Evolutionary conservation across 2,888 invertebrate genomes (phyloP).

Genomic region (Leptinotarsa tumamoca): DNA sequence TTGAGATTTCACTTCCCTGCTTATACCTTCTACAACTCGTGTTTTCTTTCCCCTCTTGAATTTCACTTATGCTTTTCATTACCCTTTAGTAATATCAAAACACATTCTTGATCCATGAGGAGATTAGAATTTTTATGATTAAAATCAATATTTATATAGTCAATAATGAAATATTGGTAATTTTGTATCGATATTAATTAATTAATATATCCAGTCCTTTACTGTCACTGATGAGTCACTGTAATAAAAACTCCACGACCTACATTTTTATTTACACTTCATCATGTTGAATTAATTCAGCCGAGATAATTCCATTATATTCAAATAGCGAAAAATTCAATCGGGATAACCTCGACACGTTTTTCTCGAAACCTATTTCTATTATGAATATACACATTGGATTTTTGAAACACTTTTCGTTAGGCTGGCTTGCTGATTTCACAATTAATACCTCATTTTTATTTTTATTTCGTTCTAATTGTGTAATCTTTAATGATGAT

Average conservation of each 20-base stretch:
- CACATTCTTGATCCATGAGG: too few species aligned
- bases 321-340: conserved; percentile 37
- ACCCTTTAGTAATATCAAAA: too few species aligned
- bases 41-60: too few species aligned
- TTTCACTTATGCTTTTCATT: too few species aligned
- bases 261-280: conserved; percentile 41
- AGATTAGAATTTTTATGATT: not conserved
- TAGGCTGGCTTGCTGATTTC: not conserved
- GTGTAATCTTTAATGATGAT: too few species aligned
- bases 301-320: conserved; percentile 44
- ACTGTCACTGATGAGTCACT: not conserved
- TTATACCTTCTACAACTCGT: too few species aligned
- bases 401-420: conserved; percentile 2
- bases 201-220: not conserved
- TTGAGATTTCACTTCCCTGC: too few species aligned
- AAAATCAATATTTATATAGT: not conserved
- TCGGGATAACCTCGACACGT: conserved; percentile 36
- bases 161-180: not conserved
- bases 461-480: not conserved
- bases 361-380: conserved; percentile 34
- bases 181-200: too few species aligned
- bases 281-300: conserved; percentile 38
- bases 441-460: not conserved
- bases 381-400: conserved; percentile 22
- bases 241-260: conserved; percentile 30